Base-by-base conservation (phyloP, 1,140 invertebrate genomes). In the Oncopodura yosiiana region DNA sequence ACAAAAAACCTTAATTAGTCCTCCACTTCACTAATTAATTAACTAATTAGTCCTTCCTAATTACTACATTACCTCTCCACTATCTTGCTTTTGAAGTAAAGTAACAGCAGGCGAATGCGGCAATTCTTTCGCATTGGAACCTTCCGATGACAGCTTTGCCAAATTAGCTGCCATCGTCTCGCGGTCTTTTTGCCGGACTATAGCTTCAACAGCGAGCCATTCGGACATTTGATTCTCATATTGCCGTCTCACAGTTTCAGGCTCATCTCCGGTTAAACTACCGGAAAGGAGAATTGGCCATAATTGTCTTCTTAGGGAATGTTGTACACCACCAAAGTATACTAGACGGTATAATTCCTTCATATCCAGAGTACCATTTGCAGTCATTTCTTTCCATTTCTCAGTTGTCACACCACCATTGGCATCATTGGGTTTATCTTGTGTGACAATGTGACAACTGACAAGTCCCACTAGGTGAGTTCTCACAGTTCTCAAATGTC, bases 161-260 rank as follows among this genome's bases (percentile, higher is more conserved):
- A 80, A 58, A 65, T 78, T 80, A 12, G 76, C 76, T 24, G 77
- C 78, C 71, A 77, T 75, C 8, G 70, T 72, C 64, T 78, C 82
- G 60, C 86, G 83, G 66, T 95, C 91, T 53, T 83, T 68, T 68
- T 93, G 87, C 53, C 81, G 69, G 1, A 94, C 87, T 53, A 94
- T 92, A 1, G 88, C 88, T 69, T 94, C 92, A 1, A 94, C 87
- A 1, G 86, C 88, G 45, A 91, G 70, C 92, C 92, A 95, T 68
- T 94, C 90, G 1, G 87, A 89, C 87, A 92, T 90, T 2, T 82
- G 87, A 6, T 84, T 83, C 71, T 94, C 89, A 65, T 91, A 91
- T 56, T 81, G 77, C 46, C 82, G 78, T 60, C 79, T 76, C 52
- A 83, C 80, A 56, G 76, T 70, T 65, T 89, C 83, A 53, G 83